Evolutionary conservation across 2,797 vertebrate genomes (phyloP), one percentile per base, ranked within the genome.

Genomic region (Botia almorhae): DNA sequence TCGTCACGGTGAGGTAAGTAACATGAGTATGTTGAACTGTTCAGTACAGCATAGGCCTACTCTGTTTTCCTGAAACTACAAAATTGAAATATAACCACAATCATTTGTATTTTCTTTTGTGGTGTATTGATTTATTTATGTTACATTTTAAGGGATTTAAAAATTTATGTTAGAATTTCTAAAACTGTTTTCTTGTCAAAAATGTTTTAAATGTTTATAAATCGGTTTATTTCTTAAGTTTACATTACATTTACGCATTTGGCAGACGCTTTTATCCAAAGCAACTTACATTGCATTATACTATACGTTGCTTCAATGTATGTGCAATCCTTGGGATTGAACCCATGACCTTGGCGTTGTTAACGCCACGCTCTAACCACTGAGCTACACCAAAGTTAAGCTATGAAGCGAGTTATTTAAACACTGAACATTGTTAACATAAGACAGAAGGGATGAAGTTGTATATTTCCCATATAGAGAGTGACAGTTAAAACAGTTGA

Each of bases 1-100:
- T 82, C 39, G 26, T 67, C 78, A 43, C 76, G 58, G 70, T 48
- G 83, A 82, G 84, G 71, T 81, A 85, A 80, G 72, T 73, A 21
- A 56, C 43, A 21, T 8, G 33, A 65, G 17, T 8, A 67, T 6
- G n/a, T 56, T 68, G 13, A 53, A 10, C 10, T 48, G 14, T 46
- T 23, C 13, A 72, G 13, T 21, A 58, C 19, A 17, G 8, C 26
- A 26, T 0, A 26, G 56, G 39, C 39, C 39, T 29, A 29, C 1
- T 61, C 4, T 6, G 23, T 29, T 13, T 29, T 2, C 23, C 14
- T 1, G 29, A 61, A 29, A 58, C 36, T 71, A 48, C 36, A 29
- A 14, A 0, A 48, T 29, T 5, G 17, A 39, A 16, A 58, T 14
- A 16, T 19, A 77, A 69, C 8, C 23, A 8, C 10, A 46, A 48